Conservation (phyloP, 2,888 invertebrate genomes). For the Drosophila melanosoma region DNA sequence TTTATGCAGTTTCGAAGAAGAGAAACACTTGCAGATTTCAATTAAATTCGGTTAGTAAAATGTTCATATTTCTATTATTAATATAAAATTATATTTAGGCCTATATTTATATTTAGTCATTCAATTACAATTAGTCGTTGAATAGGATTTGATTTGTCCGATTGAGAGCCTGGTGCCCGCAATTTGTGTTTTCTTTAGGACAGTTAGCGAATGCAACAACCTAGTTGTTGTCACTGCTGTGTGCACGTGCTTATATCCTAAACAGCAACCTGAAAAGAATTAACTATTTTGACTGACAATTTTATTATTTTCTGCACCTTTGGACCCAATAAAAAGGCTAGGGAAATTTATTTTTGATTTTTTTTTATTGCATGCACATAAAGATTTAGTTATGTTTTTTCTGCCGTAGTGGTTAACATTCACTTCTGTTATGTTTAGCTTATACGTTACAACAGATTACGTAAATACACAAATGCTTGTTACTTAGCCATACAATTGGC, state of each 20-base stretch:
- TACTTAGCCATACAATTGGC: constrained; percentile 49
- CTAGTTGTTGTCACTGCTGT: neutral
- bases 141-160: neutral
- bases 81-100: no score
- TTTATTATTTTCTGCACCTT: neutral
- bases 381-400: constrained; percentile 67
- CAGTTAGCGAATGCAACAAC: neutral
- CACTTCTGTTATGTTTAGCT: constrained; percentile 49
- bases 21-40: neutral
- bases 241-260: neutral
- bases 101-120: no score
- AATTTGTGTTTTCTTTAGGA: neutral
- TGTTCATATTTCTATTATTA: no score
- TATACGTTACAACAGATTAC: constrained; percentile 75
- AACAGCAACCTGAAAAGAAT: neutral
- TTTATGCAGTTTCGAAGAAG: neutral
- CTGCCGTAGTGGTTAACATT: constrained; percentile 53
- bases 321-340: constrained; percentile 4
- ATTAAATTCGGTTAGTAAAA: neutral
- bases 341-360: constrained; percentile 17
- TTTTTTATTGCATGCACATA: constrained; percentile 83
- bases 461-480: constrained; percentile 59
- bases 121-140: no score
- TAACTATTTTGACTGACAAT: neutral
- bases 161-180: neutral